Percentiles rank a stretch among this genome's conserved stretches.
Evolutionary conservation across 1,140 invertebrate species (phyloP).

Genomic region (Gonatopus flavifemur): DNA sequence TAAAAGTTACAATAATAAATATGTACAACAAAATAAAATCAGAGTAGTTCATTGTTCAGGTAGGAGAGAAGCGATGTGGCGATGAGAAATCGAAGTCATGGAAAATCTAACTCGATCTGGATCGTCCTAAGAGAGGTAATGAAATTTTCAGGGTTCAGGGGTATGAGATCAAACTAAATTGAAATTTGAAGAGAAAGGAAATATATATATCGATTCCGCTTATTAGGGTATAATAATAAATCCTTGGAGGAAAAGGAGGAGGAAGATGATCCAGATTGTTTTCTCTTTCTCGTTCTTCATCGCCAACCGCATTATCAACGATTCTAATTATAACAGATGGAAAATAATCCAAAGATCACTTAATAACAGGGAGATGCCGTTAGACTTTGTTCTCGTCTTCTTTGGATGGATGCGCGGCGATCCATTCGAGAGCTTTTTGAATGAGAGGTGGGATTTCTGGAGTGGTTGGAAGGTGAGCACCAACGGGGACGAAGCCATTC

Average conservation of each 20-base stretch:
- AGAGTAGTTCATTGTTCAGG: slow-evolving; percentile 19
- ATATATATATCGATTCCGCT: too few species aligned
- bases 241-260: too few species aligned
- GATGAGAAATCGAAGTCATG: neutral
- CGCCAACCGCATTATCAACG: neutral
- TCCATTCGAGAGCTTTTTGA: slow-evolving; percentile 41
- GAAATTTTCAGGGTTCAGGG: neutral
- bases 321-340: neutral
- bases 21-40: slow-evolving; percentile 34
- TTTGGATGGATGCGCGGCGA: slow-evolving; percentile 45
- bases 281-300: too few species aligned
- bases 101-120: slow-evolving; percentile 5
- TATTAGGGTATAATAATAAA: too few species aligned
- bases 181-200: too few species aligned
- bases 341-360: too few species aligned
- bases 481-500: slow-evolving; percentile 57
- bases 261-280: too few species aligned
- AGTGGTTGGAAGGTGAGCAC: slow-evolving; percentile 52
- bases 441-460: slow-evolving; percentile 53
- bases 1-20: slow-evolving; percentile 28
- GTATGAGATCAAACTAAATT: neutral
- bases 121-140: neutral
- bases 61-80: slow-evolving; percentile 13
- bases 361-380: neutral
- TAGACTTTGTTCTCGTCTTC: slow-evolving; percentile 29